Conservation (phyloP, 1,140 invertebrate genomes). For the Eulimnadia texana region DNA sequence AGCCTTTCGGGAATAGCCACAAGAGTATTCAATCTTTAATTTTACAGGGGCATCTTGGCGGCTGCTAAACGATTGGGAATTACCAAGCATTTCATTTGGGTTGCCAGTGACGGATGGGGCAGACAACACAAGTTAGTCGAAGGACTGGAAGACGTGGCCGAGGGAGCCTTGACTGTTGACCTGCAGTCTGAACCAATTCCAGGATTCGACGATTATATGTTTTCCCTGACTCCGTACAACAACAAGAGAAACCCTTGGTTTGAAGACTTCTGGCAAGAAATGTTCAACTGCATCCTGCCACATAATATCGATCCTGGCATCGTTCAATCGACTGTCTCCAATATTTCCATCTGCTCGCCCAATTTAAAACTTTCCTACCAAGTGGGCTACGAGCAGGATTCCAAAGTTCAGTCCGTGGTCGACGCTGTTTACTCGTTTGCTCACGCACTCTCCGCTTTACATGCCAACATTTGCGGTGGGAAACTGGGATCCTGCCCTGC, state of each 20-base stretch:
- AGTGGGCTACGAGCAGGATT: constrained; percentile 46
- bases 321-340: constrained; percentile 17
- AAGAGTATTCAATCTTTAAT: too few species aligned
- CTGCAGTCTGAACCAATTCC: constrained; percentile 41
- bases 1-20: too few species aligned
- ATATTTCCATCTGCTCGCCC: constrained; percentile 28
- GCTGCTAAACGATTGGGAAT: constrained; percentile 30
- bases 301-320: constrained; percentile 22
- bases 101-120: constrained; percentile 64
- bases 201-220: constrained; percentile 54
- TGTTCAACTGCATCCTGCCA: constrained; percentile 32
- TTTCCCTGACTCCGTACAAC: constrained; percentile 40
- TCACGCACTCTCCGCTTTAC: constrained; percentile 50
- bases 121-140: constrained; percentile 52
- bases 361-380: constrained; percentile 27
- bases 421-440: constrained; percentile 79
- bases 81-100: constrained; percentile 40
- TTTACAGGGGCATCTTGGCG: constrained; percentile 28
- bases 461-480: constrained; percentile 35
- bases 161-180: constrained; percentile 61
- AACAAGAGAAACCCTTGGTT: constrained; percentile 59
- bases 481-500: constrained; percentile 33
- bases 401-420: constrained; percentile 75
- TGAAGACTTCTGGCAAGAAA: constrained; percentile 57
- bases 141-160: constrained; percentile 51